phyloP scores from a whole-genome alignment of 2,113 vertebrate genomes.

The Anhinga rufa region DNA sequence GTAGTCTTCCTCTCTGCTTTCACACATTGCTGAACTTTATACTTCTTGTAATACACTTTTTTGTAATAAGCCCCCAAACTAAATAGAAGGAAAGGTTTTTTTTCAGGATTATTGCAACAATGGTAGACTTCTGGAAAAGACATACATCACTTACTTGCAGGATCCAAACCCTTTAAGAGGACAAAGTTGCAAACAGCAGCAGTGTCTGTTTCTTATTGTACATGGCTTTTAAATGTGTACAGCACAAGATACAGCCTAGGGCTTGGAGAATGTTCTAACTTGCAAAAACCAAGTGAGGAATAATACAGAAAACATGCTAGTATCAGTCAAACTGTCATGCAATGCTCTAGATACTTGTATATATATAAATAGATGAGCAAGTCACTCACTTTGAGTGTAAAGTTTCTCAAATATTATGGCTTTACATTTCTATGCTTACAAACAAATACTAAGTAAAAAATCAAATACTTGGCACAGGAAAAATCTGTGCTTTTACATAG shows the following conservation, averaged over 20 bases:
- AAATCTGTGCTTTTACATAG: background rate
- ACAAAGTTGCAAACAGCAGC: background rate
- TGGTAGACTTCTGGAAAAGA: background rate
- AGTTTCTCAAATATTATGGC: background rate
- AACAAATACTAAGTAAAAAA: background rate
- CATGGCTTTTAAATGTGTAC: background rate
- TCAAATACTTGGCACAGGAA: background rate
- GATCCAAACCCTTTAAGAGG: background rate
- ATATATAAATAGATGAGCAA: background rate
- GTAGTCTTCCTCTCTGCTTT: background rate
- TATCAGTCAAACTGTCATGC: background rate
- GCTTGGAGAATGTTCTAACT: background rate
- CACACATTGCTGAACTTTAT: background rate
- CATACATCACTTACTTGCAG: background rate
- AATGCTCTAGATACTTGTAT: background rate
- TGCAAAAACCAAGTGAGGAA: background rate
- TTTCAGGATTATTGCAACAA: background rate
- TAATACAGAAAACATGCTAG: background rate
- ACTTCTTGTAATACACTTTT: background rate
- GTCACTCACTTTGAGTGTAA: background rate
- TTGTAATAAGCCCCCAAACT: background rate
- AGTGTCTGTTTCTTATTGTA: background rate
- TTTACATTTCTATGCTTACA: background rate
- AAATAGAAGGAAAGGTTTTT: background rate
- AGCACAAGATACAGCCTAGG: background rate